phyloP scores from a whole-genome alignment of 2,888 invertebrate species.

The Phengaris alcon region DNA sequence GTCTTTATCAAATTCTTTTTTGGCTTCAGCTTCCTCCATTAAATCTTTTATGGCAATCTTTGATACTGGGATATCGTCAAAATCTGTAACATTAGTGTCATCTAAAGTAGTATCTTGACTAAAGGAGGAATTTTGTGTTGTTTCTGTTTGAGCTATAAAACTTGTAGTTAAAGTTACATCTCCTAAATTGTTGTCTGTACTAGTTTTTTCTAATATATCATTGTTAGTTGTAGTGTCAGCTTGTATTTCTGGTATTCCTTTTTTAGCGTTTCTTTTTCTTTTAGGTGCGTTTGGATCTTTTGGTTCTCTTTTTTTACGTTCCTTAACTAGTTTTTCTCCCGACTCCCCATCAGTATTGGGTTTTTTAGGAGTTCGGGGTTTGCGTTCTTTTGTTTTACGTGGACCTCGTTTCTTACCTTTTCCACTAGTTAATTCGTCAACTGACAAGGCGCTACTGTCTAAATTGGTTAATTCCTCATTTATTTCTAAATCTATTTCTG shows the following conservation, averaged over 20 bases:
- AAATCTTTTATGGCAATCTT: conserved; percentile 81
- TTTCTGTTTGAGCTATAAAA: conserved; percentile 47
- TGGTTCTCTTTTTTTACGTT: conserved; percentile 79
- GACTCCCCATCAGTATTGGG: conserved; percentile 77
- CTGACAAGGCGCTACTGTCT: conserved; percentile 79
- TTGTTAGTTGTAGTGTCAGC: conserved; percentile 76
- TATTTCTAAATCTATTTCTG: conserved; percentile 78
- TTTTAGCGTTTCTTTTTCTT: conserved; percentile 75
- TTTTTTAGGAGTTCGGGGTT: conserved; percentile 82
- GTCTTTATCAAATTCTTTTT: conserved; percentile 72
- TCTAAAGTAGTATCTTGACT: conserved; percentile 57
- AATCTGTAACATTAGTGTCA: conserved; percentile 80
- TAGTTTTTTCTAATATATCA: conserved; percentile 62
- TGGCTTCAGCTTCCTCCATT: conserved; percentile 77
- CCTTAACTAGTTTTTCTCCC: conserved; percentile 82
- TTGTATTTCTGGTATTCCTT: conserved; percentile 70
- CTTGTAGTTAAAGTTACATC: conserved; percentile 50
- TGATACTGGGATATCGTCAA: conserved; percentile 84
- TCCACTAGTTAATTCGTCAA: conserved; percentile 81
- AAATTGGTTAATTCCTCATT: conserved; percentile 76
- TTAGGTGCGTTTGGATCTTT: conserved; percentile 84
- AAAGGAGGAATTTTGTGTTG: conserved; percentile 46
- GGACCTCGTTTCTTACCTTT: conserved; percentile 85
- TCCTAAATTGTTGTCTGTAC: conserved; percentile 51
- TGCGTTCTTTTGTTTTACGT: conserved; percentile 85